Evolutionary conservation across 2,113 vertebrate genomes (phyloP).

Genomic region (Entomyzon cyanotis): DNA sequence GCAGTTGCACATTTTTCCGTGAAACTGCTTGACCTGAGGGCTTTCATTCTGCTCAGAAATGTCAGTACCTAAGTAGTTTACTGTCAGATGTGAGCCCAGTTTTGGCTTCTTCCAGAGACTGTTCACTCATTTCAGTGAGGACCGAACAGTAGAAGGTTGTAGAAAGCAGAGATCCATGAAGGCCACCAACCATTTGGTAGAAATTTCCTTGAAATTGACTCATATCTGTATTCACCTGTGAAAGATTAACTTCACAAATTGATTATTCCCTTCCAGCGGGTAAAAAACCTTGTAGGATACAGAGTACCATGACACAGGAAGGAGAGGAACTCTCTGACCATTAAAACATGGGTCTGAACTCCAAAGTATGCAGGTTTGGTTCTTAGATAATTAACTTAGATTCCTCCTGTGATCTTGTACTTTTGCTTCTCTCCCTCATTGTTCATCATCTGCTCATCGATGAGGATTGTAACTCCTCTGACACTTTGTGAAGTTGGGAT

Average conservation of each 20-base stretch:
- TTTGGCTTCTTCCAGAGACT: neutral
- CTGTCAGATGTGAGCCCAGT: neutral
- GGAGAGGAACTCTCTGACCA: neutral
- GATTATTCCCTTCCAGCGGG: neutral
- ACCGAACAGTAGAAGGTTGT: neutral
- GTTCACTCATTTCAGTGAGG: neutral
- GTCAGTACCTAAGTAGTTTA: neutral
- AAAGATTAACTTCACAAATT: neutral
- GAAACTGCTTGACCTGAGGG: neutral
- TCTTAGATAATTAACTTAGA: neutral
- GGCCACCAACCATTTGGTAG: fast-evolving
- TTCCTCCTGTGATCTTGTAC: neutral
- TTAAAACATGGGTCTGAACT: neutral
- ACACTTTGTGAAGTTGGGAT: neutral
- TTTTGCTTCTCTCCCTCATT: neutral
- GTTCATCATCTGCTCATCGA: neutral
- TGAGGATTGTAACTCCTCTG: neutral
- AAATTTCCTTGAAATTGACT: neutral
- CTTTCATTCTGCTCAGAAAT: neutral
- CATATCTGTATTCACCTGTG: neutral
- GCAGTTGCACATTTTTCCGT: neutral
- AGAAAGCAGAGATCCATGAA: neutral
- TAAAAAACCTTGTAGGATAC: neutral
- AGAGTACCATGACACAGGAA: neutral
- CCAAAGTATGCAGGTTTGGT: neutral